Conservation (phyloP, 1,140 invertebrate species). For the Aleiodes sp. region DNA sequence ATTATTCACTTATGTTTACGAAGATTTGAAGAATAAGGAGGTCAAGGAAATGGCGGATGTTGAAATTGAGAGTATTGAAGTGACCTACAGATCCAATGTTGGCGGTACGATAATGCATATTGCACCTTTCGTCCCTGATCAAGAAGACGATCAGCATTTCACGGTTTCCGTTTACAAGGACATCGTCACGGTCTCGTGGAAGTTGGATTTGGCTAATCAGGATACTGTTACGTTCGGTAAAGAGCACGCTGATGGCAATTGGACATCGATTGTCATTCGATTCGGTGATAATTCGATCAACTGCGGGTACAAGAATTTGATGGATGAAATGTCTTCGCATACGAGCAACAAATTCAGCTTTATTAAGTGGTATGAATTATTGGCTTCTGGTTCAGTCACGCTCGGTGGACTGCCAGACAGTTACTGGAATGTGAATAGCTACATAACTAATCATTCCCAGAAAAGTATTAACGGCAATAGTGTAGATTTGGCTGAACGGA, state of each 20-base stretch:
- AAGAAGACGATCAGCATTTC: constrained; percentile 69
- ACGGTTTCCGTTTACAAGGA: constrained; percentile 77
- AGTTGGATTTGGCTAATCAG: constrained; percentile 64
- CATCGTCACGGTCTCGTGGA: constrained; percentile 75
- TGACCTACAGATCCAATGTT: constrained; percentile 74
- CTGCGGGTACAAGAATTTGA: constrained; percentile 53
- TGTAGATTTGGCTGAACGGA: constrained; percentile 50
- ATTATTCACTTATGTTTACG: constrained; percentile 67
- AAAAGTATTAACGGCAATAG: constrained; percentile 50
- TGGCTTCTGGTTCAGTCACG: constrained; percentile 63
- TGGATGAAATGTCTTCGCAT: constrained; percentile 46
- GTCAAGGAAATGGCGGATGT: not conserved
- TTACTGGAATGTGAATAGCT: constrained; percentile 50
- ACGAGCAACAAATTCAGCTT: constrained; percentile 63
- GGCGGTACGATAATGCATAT: constrained; percentile 77
- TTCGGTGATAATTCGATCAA: constrained; percentile 68
- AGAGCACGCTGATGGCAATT: constrained; percentile 71
- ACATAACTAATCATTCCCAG: constrained; percentile 49
- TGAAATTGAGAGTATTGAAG: constrained; percentile 67
- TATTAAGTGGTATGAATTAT: constrained; percentile 70
- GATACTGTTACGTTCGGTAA: constrained; percentile 69
- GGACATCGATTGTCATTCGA: constrained; percentile 73
- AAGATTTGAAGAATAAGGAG: constrained; percentile 45
- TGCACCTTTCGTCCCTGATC: constrained; percentile 41
- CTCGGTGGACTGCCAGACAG: constrained; percentile 54